Conservation (phyloP, 1,140 invertebrate species). For the Heliconius eleuchia region DNA sequence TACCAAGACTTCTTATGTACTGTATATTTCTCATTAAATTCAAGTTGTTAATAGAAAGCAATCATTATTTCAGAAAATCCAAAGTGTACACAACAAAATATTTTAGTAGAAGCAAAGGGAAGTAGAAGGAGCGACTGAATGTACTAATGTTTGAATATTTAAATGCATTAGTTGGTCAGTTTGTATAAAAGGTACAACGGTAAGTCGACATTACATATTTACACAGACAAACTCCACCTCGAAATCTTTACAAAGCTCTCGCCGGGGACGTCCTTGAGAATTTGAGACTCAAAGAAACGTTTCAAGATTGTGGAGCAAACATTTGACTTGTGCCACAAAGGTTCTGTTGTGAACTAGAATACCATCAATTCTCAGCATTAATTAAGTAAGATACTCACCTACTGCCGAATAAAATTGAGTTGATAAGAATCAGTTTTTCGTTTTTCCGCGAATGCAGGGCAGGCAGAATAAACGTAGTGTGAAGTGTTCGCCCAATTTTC, state of each 20-base stretch:
- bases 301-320: slow-evolving; percentile 23
- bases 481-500: neutral
- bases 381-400: neutral
- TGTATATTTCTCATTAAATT: neutral
- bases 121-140: neutral
- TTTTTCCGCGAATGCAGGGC: neutral
- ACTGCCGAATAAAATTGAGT: neutral
- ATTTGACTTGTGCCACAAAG: slow-evolving; percentile 33
- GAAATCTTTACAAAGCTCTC: slow-evolving; percentile 32
- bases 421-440: neutral
- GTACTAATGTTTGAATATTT: slow-evolving; percentile 12
- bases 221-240: slow-evolving; percentile 14
- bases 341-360: slow-evolving; percentile 16
- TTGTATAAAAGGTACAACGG: slow-evolving; percentile 23
- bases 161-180: slow-evolving; percentile 20
- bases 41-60: too few relatives aligned
- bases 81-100: neutral
- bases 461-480: neutral
- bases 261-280: slow-evolving; percentile 25
- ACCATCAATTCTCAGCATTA: slow-evolving; percentile 5
- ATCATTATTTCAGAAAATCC: neutral
- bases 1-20: neutral
- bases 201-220: slow-evolving; percentile 28
- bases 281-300: slow-evolving; percentile 34
- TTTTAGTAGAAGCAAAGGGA: neutral